Evolutionary conservation across 2,113 vertebrate species (phyloP), one percentile per base, ranked within the genome.

Genomic region (Poeciliopsis retropinna): DNA sequence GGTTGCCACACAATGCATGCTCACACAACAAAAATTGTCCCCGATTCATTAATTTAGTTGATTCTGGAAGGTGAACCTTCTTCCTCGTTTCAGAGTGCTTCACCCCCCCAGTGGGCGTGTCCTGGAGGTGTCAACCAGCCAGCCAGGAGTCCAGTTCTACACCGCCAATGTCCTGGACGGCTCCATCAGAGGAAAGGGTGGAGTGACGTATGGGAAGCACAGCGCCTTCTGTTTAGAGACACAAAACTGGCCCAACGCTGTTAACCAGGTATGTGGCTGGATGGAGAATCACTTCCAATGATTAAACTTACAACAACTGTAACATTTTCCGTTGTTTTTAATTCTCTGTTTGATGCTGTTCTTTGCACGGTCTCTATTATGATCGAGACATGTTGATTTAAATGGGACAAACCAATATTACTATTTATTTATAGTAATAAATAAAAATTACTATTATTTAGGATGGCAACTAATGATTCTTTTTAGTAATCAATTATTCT

Each of bases 61-160:
- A 12, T 12, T 32, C 47, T 34, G 51, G 1, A 64, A 71, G 51
- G 51, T 0, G 5, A 66, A 29, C 19, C 0, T 62, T 7, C n/a
- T 29, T 54, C 7, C 32, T 78, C n/a, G 22, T 79, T 66, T 27
- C 28, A 99, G 98, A 90, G 96, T 94, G 79, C 62, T 27, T 78
- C 97, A 99, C 72, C 86, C 92, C 0, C 88, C 85, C 66, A 97
- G 94, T 0, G 96, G 98, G 30, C 94, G 97, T 81, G 83, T 94
- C 15, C 91, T 99, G 69, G 95, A 96, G 66, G 94, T 99, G 47
- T 93, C 94, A 47, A 98, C 96, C 79, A 97, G 94, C 39, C 96
- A 98, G 78, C 97, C 97, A 1, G 98, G 98, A 0, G 71, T 99
- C 85, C 98, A 99, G 88, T 97, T 99, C 82, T 99, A 99, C 83